Percentiles rank a stretch among this genome's conserved stretches.
These are phyloP conservation scores for Propithecus coquereli DNA, from an alignment of 2,113 vertebrate species.

Conservation along the genomic window DNA sequence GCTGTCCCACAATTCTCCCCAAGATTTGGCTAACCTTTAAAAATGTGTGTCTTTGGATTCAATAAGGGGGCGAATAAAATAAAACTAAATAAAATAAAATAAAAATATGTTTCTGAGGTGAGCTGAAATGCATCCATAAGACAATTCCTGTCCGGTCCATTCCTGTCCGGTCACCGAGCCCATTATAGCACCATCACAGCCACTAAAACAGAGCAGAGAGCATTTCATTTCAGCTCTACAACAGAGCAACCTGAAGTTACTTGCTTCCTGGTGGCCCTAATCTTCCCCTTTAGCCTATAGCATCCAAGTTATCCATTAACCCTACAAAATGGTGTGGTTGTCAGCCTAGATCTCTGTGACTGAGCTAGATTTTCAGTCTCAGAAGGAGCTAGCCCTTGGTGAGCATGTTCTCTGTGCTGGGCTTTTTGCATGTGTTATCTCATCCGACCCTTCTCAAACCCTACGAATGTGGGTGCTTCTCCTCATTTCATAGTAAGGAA, in stretches of 20 bases:
- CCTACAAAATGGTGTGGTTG: not conserved
- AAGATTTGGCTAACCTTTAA: not conserved
- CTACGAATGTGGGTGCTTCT: not conserved
- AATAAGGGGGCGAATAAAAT: no score
- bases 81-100: no score
- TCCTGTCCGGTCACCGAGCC: not conserved
- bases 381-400: not conserved
- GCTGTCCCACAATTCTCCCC: not conserved
- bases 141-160: not conserved
- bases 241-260: not conserved
- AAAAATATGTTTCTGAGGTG: not conserved
- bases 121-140: not conserved
- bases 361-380: not conserved
- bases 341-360: not conserved
- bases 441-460: not conserved
- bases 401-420: not conserved
- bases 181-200: not conserved
- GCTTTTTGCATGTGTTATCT: not conserved
- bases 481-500: not conserved
- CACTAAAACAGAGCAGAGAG: not conserved
- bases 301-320: not conserved
- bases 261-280: not conserved
- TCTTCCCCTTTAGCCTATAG: not conserved
- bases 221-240: not conserved
- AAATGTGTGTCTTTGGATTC: not conserved